Conservation (phyloP, 2,888 invertebrate species). For the Lycaena phlaeas region DNA sequence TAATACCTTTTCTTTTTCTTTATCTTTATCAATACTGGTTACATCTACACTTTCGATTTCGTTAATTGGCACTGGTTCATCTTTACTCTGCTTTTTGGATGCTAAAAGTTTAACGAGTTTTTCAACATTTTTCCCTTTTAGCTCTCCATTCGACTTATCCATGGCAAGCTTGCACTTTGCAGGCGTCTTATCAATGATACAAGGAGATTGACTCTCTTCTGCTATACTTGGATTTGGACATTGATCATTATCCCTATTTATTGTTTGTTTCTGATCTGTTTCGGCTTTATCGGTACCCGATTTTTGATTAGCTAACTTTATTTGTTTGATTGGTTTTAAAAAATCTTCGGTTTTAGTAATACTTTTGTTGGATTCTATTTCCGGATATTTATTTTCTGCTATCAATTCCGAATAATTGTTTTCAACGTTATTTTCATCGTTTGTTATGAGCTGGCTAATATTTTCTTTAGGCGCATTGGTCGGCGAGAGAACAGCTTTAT, state of each 20-base stretch:
- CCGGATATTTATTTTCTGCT: slow-evolving; percentile 13
- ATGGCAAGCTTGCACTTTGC: slow-evolving; percentile 7
- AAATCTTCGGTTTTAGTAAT: slow-evolving; percentile 12
- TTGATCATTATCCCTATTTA: slow-evolving; percentile 11
- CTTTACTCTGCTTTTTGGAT: slow-evolving; percentile 25
- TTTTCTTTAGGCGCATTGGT: slow-evolving; percentile 37
- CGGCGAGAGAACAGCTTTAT: slow-evolving; percentile 60
- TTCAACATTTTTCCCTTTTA: slow-evolving; percentile 24
- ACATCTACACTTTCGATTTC: slow-evolving; percentile 15
- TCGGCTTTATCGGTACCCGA: slow-evolving; percentile 11
- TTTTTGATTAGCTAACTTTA: slow-evolving; percentile 9
- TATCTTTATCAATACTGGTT: slow-evolving; percentile 16
- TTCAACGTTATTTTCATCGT: slow-evolving; percentile 19
- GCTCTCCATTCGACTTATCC: slow-evolving; percentile 22
- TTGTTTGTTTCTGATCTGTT: slow-evolving; percentile 8
- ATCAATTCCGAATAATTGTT: slow-evolving; percentile 13
- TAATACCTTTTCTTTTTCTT: slow-evolving; percentile 19
- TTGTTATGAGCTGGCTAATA: slow-evolving; percentile 12
- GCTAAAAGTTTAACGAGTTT: slow-evolving; percentile 27
- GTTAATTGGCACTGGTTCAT: slow-evolving; percentile 11
- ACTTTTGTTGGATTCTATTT: slow-evolving; percentile 8
- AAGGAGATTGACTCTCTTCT: slow-evolving; percentile 7
- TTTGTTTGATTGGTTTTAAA: slow-evolving; percentile 9
- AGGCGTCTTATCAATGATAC: slow-evolving; percentile 2
- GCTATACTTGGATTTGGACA: slow-evolving; percentile 8